Conservation (phyloP, 2,113 vertebrate genomes). For the Triplophysa siluroides region DNA sequence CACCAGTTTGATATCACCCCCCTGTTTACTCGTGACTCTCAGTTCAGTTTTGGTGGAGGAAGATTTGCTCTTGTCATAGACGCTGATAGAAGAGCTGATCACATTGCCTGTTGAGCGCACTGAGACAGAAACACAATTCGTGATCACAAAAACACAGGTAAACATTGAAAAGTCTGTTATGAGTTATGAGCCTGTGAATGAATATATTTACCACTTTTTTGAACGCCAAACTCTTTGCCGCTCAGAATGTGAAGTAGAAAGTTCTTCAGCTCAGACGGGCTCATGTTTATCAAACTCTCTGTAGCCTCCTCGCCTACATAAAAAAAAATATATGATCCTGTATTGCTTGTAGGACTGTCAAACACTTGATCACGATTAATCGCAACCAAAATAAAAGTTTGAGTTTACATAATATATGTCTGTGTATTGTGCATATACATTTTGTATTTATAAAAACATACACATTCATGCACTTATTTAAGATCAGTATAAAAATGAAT, state of each 20-base stretch:
- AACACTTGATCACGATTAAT: no score
- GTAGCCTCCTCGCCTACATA: constrained; percentile 86
- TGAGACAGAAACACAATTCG: constrained; percentile 1
- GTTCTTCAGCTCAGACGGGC: constrained; percentile 91
- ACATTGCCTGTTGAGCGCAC: constrained; percentile 40
- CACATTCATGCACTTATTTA: no score
- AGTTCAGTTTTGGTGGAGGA: constrained; percentile 54
- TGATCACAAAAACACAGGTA: background rate
- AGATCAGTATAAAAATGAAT: no score
- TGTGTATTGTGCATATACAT: no score
- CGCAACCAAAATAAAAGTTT: no score
- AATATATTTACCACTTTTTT: constrained; percentile 78
- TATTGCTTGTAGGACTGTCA: background rate
- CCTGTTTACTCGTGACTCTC: constrained; percentile 81
- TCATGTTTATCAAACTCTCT: constrained; percentile 89
- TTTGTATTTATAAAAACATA: no score
- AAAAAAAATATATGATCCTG: constrained; percentile 37
- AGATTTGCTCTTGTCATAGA: constrained; percentile 44
- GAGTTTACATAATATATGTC: no score
- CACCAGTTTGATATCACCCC: constrained; percentile 83
- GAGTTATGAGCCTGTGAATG: background rate
- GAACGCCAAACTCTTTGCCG: constrained; percentile 93
- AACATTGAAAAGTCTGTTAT: background rate
- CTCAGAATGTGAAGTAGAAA: constrained; percentile 95
- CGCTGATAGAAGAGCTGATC: constrained; percentile 24